Conservation (phyloP, 2,888 invertebrate species). For the Heliconius charithonia region DNA sequence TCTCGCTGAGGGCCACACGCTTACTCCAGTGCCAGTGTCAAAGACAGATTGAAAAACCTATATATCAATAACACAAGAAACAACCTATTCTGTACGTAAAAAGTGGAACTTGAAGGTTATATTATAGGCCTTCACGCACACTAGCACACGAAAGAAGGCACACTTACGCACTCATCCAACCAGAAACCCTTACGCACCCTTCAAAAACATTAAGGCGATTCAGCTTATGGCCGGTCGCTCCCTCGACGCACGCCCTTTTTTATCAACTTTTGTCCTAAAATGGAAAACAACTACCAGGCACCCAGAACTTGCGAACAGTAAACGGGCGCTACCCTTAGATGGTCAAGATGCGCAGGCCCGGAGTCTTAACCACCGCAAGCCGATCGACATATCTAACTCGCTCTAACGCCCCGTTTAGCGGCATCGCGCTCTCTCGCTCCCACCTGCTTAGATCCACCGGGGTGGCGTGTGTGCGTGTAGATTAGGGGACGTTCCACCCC, state of each 20-base stretch:
- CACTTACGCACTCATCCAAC: slow-evolving; percentile 31
- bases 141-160: neutral
- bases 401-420: slow-evolving; percentile 61
- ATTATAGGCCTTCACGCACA: slow-evolving; percentile 17
- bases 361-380: slow-evolving; percentile 58
- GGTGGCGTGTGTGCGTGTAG: slow-evolving; percentile 68
- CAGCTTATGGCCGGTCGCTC: slow-evolving; percentile 12
- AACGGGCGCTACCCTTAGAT: slow-evolving; percentile 71
- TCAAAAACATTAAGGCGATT: slow-evolving; percentile 33
- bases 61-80: neutral
- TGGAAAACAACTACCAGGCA: slow-evolving; percentile 82
- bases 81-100: neutral
- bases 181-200: slow-evolving; percentile 41
- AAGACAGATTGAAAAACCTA: no score
- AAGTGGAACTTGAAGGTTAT: neutral
- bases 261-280: slow-evolving; percentile 84
- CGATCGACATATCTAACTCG: slow-evolving; percentile 68
- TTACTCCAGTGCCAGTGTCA: no score
- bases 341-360: slow-evolving; percentile 79
- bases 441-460: slow-evolving; percentile 63
- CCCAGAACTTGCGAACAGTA: slow-evolving; percentile 64
- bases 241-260: slow-evolving; percentile 72
- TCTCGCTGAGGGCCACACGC: no score
- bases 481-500: slow-evolving; percentile 74
- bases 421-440: slow-evolving; percentile 60